Base-by-base conservation (phyloP, 2,888 invertebrate genomes). In the Ashinkailepas kermadecensis region DNA sequence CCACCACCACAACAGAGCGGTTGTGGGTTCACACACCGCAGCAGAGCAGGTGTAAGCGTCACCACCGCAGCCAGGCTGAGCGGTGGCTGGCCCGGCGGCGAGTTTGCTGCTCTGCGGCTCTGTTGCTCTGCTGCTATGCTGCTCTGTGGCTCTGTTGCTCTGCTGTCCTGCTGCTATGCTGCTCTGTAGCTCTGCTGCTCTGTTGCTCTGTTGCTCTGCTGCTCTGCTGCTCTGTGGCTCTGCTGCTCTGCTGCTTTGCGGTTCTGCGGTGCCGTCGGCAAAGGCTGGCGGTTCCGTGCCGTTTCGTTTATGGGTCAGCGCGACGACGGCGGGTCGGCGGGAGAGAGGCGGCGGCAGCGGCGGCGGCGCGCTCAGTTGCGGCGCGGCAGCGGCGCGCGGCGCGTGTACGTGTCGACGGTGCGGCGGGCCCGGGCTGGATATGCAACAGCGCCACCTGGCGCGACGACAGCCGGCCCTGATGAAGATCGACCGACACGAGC, bases 401-500 rank as follows among this genome's bases (percentile, higher is more conserved):
- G 65, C 3, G 65, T 23, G 1, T 8, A 0, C 23, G 9, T 3
- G 65, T n/a, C n/a, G 23, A 23, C 23, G 23, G 18, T 15, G 62
- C 62, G 62, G 15, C 62, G 62, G 39, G 39, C 39, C 12, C 1
- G 21, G 39, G 54, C 74, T 54, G 54, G 23, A 18, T 21, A 74
- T 74, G 74, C 54, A 54, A 8, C 65, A 23, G 23, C 39, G 74
- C 0, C 74, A 74, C 39, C 54, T 74, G 13, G 54, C 7, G 74
- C 74, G 54, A 1, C 39, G 74, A 9, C 74, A 74, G 11, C 74
- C 74, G 3, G 74, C 74, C 18, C 74, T 74, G 54, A 74, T 74
- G 74, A 74, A 74, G 74, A 74, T 74, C 74, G 74, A 74, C 9
- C 15, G 74, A 1, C 54, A 54, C 39, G 74, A 74, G 54, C 74